Evolutionary conservation across 2,888 invertebrate species (phyloP), one percentile per base, ranked within the genome.

Genomic region (Netelia inedita): DNA sequence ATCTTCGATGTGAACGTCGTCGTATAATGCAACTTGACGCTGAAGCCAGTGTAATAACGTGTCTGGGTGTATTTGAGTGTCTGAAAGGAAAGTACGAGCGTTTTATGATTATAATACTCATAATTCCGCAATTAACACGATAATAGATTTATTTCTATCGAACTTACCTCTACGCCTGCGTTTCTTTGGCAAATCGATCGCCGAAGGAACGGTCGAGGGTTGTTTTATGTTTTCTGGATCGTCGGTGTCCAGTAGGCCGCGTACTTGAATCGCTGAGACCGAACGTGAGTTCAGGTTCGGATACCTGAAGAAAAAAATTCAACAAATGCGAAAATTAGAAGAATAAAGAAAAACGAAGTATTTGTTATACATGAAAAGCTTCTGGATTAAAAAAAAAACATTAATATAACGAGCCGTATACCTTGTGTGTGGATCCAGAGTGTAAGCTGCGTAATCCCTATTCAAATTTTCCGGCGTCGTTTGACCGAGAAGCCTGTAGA

Each of bases 401-500:
- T 16, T 0, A 61, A 50, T 41, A 19, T 75, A 46, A 10, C 6
- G 14, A 2, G 23, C 0, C 16, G 75, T 14, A 6, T 89, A 93
- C 91, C 98, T 96, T 2, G 98, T 97, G 74, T 96, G 96, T 3
- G 98, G 98, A 94, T 98, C 98, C 3, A 98, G 94, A 0, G 98
- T 98, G 93, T 98, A 98, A 11, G 96, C 96, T 79, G 96, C 96
- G 91, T 97, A 97, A 94, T 98, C 98, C 88, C 98, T 97, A 92
- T 97, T 97, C 79, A 99, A 95, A 93, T 99, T 99, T 94, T 99
- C 98, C 0, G 99, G 98, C 0, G 98, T 99, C 0, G 99, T 99
- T 95, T 99, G 99, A 92, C 95, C 95, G 0, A 97, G 94, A 14
- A 97, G 95, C 88, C 98, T 95, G 93, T 98, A 99, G 88, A 99